These are phyloP conservation scores for Xiphias gladius DNA, from an alignment of 2,113 vertebrate genomes.

Conservation along the genomic window DNA sequence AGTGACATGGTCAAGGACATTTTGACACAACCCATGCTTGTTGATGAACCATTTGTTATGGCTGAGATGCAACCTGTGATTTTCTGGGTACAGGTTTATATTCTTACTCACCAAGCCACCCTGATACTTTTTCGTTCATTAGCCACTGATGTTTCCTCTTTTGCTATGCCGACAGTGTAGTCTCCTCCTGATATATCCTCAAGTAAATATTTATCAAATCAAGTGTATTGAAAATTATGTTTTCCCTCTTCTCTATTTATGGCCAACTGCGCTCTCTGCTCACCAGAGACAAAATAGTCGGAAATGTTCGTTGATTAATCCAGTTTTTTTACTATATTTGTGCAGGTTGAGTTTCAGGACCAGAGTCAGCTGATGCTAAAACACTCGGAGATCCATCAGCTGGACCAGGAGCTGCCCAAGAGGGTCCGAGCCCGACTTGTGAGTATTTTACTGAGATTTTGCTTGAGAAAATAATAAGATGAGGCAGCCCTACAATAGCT, in stretches of 20 bases:
- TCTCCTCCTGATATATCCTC: neutral
- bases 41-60: slow-evolving; percentile 38
- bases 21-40: slow-evolving; percentile 34
- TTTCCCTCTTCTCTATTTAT: neutral
- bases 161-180: neutral
- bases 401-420: slow-evolving; percentile 95
- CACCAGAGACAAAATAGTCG: neutral
- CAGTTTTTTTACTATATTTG: neutral
- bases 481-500: neutral
- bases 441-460: slow-evolving; percentile 61
- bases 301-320: neutral
- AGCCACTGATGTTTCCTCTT: neutral
- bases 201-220: neutral
- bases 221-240: neutral
- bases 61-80: slow-evolving; percentile 20
- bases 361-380: slow-evolving; percentile 93
- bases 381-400: slow-evolving; percentile 90
- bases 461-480: neutral
- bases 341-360: slow-evolving; percentile 96
- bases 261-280: neutral
- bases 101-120: slow-evolving; percentile 11
- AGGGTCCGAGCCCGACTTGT: slow-evolving; percentile 94
- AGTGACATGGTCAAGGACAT: slow-evolving; percentile 46
- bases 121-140: neutral
- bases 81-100: slow-evolving; percentile 11